A percentile compares a stretch with the other conserved stretches of the same genome.
These are phyloP conservation scores for Cryptus armator DNA, from an alignment of 2,888 invertebrate species.

Conservation along the genomic window DNA sequence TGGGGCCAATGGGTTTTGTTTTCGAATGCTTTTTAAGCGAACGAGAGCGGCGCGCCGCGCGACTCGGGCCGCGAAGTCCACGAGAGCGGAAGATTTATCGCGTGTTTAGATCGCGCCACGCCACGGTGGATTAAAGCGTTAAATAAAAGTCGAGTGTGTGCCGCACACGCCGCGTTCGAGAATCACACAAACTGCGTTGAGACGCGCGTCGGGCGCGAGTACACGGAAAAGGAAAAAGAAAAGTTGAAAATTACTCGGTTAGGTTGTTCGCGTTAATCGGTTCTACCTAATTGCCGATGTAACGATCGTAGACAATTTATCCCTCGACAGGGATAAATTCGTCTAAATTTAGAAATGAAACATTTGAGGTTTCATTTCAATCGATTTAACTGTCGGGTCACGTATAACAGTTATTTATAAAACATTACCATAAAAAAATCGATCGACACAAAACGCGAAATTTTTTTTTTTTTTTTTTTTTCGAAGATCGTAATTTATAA, in stretches of 20 bases:
- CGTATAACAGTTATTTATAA: neutral
- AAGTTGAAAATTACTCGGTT: slow-evolving; percentile 71
- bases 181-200: slow-evolving; percentile 25
- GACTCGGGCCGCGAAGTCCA: slow-evolving; percentile 24
- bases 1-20: slow-evolving; percentile 74
- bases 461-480: neutral
- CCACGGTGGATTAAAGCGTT: slow-evolving; percentile 78
- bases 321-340: slow-evolving; percentile 57
- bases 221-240: neutral
- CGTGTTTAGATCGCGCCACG: slow-evolving; percentile 79
- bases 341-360: slow-evolving; percentile 46
- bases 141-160: slow-evolving; percentile 71
- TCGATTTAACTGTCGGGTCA: slow-evolving; percentile 16
- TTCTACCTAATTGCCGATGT: slow-evolving; percentile 71
- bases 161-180: slow-evolving; percentile 50
- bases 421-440: neutral
- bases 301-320: slow-evolving; percentile 64
- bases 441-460: neutral
- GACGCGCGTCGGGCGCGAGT: slow-evolving; percentile 9
- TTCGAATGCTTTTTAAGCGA: slow-evolving; percentile 78
- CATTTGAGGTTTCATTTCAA: slow-evolving; percentile 12
- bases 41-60: slow-evolving; percentile 56
- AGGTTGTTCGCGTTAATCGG: slow-evolving; percentile 69
- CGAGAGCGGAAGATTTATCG: slow-evolving; percentile 78
- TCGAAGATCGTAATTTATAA: neutral